phyloP scores from a whole-genome alignment of 1,140 invertebrate genomes.

The Nephila pilipes region DNA sequence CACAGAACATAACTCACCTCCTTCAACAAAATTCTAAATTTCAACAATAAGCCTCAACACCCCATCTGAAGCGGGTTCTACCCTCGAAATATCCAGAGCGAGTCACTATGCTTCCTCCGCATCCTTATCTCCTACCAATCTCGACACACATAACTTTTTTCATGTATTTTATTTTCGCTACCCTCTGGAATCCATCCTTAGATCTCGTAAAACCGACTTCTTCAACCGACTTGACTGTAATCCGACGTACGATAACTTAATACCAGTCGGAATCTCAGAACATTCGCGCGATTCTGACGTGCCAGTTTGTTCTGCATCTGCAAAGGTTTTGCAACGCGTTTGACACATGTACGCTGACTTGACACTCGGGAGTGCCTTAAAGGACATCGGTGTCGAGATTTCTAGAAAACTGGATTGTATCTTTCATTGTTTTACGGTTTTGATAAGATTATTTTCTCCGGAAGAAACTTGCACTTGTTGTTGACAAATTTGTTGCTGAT shows the following conservation, averaged over 20 bases:
- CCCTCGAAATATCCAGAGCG: neutral
- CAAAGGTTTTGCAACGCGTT: neutral
- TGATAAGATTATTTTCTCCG: no score
- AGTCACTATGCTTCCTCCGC: slow-evolving; percentile 15
- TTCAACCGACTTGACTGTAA: slow-evolving; percentile 52
- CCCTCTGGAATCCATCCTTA: slow-evolving; percentile 13
- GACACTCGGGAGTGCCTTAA: neutral
- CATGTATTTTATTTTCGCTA: neutral
- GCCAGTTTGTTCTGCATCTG: slow-evolving; percentile 43
- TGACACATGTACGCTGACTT: slow-evolving; percentile 1
- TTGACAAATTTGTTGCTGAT: no score
- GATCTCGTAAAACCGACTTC: slow-evolving; percentile 66
- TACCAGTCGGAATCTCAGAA: slow-evolving; percentile 34
- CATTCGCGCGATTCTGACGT: slow-evolving; percentile 56
- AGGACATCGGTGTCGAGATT: neutral
- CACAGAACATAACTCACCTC: neutral
- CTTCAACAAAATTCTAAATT: neutral
- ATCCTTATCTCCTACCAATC: slow-evolving; percentile 1
- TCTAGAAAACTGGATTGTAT: slow-evolving; percentile 7
- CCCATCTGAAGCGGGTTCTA: neutral
- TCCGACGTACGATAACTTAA: slow-evolving; percentile 69
- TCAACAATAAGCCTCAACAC: slow-evolving; percentile 1
- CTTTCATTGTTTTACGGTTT: neutral
- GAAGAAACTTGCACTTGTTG: no score
- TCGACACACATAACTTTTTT: neutral